Percentiles rank a stretch among this genome's conserved stretches.
Evolutionary conservation across 53 echinoderm and acorn worm species (phyloP).

Genomic region (Arbacia lixula): DNA sequence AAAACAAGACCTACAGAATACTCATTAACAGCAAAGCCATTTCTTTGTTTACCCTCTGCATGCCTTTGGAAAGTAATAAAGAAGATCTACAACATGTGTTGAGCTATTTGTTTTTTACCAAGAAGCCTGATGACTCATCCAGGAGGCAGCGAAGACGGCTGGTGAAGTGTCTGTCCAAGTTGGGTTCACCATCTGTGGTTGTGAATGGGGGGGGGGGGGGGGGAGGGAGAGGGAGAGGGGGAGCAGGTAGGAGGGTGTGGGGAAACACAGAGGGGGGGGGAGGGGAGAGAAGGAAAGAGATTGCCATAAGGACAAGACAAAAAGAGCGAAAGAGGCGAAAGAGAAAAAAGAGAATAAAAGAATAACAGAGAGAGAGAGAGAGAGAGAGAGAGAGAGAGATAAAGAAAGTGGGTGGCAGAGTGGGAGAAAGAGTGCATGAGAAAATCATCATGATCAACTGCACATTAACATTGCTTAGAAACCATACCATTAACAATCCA

Average conservation of each 20-base stretch:
- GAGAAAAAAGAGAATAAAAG: not conserved
- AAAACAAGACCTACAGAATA: no score
- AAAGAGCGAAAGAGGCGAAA: not conserved
- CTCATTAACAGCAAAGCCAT: not conserved
- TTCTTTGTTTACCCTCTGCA: no score
- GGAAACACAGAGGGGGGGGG: not conserved
- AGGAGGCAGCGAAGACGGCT: conserved; percentile 86
- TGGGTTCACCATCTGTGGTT: conserved; percentile 60
- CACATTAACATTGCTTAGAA: no score
- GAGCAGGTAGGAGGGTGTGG: not conserved
- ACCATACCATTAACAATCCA: no score
- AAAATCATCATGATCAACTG: no score
- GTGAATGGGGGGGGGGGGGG: not conserved
- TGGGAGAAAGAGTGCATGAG: no score
- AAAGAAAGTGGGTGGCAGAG: no score
- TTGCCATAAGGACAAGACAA: not conserved
- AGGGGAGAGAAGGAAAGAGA: not conserved
- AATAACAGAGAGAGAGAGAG: no score
- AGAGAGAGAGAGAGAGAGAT: no score
- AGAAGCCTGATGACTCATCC: conserved; percentile 96
- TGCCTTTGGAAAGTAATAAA: no score
- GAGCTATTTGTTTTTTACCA: conserved; percentile 70
- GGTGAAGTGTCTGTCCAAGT: conserved; percentile 81
- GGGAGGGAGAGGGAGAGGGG: not conserved
- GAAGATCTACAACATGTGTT: no score